Conservation (phyloP, 1,140 invertebrate species). For the Dreissena polymorpha region DNA sequence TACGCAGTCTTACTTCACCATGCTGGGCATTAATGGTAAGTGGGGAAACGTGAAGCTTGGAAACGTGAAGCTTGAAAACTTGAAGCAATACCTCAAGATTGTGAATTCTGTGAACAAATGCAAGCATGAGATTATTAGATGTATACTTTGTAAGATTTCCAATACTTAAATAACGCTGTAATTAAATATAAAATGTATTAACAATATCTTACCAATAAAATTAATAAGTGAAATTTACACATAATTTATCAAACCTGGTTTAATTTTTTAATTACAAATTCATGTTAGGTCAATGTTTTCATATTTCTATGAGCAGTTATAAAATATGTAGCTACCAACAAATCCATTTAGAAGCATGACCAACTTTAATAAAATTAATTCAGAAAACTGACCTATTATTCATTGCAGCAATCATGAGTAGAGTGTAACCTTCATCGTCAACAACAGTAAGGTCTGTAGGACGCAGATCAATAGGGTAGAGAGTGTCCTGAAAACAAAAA, state of each 20-base stretch:
- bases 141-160: too few species aligned
- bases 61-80: too few species aligned
- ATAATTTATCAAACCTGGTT: not conserved
- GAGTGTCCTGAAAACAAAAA: slow-evolving; percentile 61
- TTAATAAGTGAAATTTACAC: not conserved
- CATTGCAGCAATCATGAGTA: slow-evolving; percentile 70
- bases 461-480: slow-evolving; percentile 57
- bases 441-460: slow-evolving; percentile 66
- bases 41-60: slow-evolving; percentile 57
- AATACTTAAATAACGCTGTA: too few species aligned
- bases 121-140: too few species aligned
- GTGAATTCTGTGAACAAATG: slow-evolving; percentile 51
- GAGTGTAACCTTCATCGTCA: slow-evolving; percentile 64
- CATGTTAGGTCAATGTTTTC: too few species aligned
- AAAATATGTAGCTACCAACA: too few species aligned
- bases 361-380: not conserved
- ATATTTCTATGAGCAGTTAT: too few species aligned
- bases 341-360: too few species aligned
- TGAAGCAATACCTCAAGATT: slow-evolving; percentile 61
- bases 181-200: slow-evolving; percentile 17
- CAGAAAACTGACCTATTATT: slow-evolving; percentile 62
- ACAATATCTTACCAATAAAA: not conserved
- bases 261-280: too few species aligned
- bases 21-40: slow-evolving; percentile 72
- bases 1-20: slow-evolving; percentile 56